Base-by-base conservation (phyloP, 2,888 invertebrate species). In the Epistrophella euchroma region DNA sequence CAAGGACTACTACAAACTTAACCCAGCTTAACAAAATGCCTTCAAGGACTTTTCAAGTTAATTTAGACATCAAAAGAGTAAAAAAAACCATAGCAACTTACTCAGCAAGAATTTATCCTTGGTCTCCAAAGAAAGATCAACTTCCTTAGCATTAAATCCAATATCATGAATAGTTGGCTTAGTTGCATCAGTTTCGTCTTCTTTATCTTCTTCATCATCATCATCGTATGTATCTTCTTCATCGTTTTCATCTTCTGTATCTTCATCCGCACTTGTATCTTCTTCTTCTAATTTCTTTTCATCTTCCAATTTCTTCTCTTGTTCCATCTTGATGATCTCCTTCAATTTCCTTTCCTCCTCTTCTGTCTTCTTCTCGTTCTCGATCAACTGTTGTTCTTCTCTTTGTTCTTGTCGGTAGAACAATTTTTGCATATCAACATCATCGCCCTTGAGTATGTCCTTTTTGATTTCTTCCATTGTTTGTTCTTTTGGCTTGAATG, bases 101-200 rank as follows among this genome's bases (percentile, higher is more conserved):
- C 92, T 90, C 75, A 90, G 76, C 74, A 92, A 79, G 89, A 91
- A 91, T 68, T 90, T 89, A 64, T 92, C 91, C 19, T 78, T 88
- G 3, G 91, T 91, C 75, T 92, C 92, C 76, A 91, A 89, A 4
- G 90, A 88, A 17, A 91, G 66, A 11, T 92, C 89, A 25, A 92
- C 88, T 88, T 92, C 92, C 83, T 92, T 90, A 1, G 89, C 91
- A 72, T 90, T 88, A 22, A 92, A 66, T 3, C 90, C 91, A 22
- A 90, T 88, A 68, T 91, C 89, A 58, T 90, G 90, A 7, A 91
- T 66, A 25, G 88, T 88, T 32, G 89, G 88, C 71, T 89, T 87
- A n/a, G 89, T 90, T 22, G 90, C 66, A n/a, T 89, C 89, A 28
- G 89, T 88, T 56, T 89, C 89, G 19, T 89, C 89, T 28, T 90